Evolutionary conservation across 2,113 vertebrate genomes (phyloP), one percentile per base, ranked within the genome.

Genomic region (Phainopepla nitens): DNA sequence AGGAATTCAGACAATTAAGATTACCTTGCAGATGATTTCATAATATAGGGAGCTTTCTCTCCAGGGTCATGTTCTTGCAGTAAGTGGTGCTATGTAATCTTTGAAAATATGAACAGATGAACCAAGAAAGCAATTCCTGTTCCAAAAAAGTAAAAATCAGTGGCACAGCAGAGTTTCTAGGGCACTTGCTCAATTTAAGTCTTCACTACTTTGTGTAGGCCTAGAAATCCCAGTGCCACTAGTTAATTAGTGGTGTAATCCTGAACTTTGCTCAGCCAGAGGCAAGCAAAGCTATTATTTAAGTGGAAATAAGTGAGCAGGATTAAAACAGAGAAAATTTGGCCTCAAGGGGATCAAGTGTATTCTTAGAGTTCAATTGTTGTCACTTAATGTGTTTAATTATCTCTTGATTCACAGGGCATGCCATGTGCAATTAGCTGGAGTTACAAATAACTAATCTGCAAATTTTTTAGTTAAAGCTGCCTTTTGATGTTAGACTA

Each of bases 231-330:
- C 53, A 75, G 29, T 31, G 70, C 62, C 69, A 73, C 82, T 71
- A 75, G 65, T 79, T 96, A 96, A 90, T 95, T 95, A 94, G 89
- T 79, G 75, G 62, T 25, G 1, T 91, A 94, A 73, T 79, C 66
- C 78, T 92, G 79, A 81, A 82, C 35, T 92, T 87, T 90, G 76
- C 68, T 94, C 54, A 93, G 91, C 75, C 24, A 76, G 72, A 89
- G 58, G 64, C 82, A 86, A 94, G 51, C 60, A 39, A 90, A 72
- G 90, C 87, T 88, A 57, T 85, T 93, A 90, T 89, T 93, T 94
- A 86, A 91, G 56, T 86, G 51, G 58, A 94, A 92, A 79, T 94
- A 96, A 85, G 42, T 78, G 54, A 79, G 33, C 29, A 54, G 73
- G 68, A 86, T 81, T 88, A 69, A 93, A 95, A 85, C 31, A 87